Evolutionary conservation across 64 coral and sea anemone genomes (phyloP).

Genomic region (Porites lutea): DNA sequence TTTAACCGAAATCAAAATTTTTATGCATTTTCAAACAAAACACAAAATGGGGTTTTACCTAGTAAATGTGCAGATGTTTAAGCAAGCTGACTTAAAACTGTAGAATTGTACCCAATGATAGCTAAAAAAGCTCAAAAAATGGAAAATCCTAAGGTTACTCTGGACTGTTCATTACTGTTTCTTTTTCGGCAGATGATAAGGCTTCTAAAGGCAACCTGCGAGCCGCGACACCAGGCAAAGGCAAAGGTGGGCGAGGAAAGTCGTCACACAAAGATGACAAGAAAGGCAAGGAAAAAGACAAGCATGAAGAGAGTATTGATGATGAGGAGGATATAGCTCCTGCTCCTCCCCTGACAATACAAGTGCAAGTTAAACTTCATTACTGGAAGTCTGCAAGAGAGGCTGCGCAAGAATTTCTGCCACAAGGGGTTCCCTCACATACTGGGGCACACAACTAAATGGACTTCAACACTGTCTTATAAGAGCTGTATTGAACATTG

Average conservation of each 20-base stretch:
- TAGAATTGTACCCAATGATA: no score
- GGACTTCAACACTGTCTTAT: no score
- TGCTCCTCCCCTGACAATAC: constrained; percentile 60
- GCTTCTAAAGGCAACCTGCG: constrained; percentile 60
- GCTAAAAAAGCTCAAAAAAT: neutral
- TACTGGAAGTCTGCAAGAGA: constrained; percentile 94
- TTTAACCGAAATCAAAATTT: no score
- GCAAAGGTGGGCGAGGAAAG: constrained; percentile 60
- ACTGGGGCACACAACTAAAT: neutral
- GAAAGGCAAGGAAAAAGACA: constrained; percentile 71
- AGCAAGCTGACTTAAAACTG: no score
- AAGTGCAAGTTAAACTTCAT: constrained; percentile 67
- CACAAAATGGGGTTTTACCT: no score
- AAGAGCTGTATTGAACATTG: no score
- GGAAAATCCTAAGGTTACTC: neutral
- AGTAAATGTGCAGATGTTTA: no score
- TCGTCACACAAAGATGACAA: constrained; percentile 44
- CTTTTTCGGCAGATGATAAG: constrained; percentile 67
- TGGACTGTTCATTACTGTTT: neutral
- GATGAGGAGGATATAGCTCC: constrained; percentile 65
- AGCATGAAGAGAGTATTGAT: constrained; percentile 64
- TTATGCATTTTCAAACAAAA: no score
- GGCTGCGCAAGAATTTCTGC: constrained; percentile 50
- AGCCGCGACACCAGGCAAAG: constrained; percentile 53
- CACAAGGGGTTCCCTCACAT: constrained; percentile 18